phyloP scores from a whole-genome alignment of 1,140 invertebrate genomes.

The Littorina saxatilis region DNA sequence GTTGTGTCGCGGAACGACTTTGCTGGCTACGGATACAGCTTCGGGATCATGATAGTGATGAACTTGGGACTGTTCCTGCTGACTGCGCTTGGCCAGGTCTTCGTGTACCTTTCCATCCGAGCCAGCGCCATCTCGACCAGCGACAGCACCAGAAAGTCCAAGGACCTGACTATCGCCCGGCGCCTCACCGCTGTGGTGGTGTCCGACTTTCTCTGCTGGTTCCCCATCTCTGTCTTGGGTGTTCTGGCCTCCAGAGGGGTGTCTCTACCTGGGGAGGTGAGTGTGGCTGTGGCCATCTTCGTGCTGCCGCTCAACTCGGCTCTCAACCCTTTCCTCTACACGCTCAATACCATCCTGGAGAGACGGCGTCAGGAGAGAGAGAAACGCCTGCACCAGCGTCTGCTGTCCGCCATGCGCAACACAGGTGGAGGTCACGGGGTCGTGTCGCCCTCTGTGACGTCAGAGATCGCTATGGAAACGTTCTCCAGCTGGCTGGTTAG shows the following conservation, averaged over 20 bases:
- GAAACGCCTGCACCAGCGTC: too few species aligned
- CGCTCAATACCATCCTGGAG: too few species aligned
- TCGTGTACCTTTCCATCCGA: neutral
- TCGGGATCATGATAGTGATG: constrained; percentile 47
- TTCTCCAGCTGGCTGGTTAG: too few species aligned
- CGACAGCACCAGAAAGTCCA: neutral
- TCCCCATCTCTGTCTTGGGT: constrained; percentile 41
- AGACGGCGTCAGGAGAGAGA: too few species aligned
- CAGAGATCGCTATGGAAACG: too few species aligned
- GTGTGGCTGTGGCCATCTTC: constrained; percentile 15
- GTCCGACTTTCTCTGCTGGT: constrained; percentile 41
- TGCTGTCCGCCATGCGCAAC: too few species aligned
- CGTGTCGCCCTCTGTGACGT: too few species aligned
- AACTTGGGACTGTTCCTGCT: constrained; percentile 50
- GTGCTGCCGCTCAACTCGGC: too few species aligned
- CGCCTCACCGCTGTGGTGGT: constrained; percentile 15
- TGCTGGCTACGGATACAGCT: constrained; percentile 47
- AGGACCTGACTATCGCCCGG: constrained; percentile 24
- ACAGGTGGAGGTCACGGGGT: too few species aligned
- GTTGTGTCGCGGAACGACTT: constrained; percentile 29
- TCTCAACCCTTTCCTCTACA: too few species aligned
- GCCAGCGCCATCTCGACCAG: neutral
- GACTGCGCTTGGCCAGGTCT: constrained; percentile 48
- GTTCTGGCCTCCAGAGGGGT: constrained; percentile 19
- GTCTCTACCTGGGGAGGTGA: constrained; percentile 29